Conservation (phyloP, 1,140 invertebrate species). For the Megalonaias nervosa region DNA sequence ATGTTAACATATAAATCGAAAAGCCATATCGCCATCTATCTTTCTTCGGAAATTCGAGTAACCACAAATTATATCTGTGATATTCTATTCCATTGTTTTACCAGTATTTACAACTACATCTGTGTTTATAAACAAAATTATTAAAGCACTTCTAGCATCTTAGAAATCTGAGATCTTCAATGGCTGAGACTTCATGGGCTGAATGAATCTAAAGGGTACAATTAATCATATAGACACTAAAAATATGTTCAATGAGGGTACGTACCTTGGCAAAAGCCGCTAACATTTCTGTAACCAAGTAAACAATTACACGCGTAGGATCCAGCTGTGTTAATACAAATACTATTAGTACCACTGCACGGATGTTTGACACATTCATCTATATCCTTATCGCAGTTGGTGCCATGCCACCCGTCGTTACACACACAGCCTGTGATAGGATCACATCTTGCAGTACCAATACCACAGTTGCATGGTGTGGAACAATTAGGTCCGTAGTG, state of each 20-base stretch:
- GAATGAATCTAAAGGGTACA: too few species aligned
- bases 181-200: too few species aligned
- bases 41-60: too few species aligned
- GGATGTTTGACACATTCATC: constrained; percentile 40
- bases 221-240: not conserved
- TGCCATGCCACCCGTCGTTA: constrained; percentile 46
- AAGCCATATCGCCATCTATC: too few species aligned
- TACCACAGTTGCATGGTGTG: constrained; percentile 40
- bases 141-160: too few species aligned
- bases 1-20: too few species aligned
- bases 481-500: constrained; percentile 45
- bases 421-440: constrained; percentile 48
- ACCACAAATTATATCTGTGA: too few species aligned
- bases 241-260: too few species aligned
- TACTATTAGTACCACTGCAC: constrained; percentile 15
- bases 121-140: too few species aligned
- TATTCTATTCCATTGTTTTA: too few species aligned
- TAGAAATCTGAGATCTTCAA: too few species aligned
- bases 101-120: too few species aligned
- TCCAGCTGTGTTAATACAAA: constrained; percentile 38
- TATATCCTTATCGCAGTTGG: constrained; percentile 46
- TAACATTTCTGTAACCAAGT: constrained; percentile 25
- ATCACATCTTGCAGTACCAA: constrained; percentile 36
- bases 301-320: constrained; percentile 41
- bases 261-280: constrained; percentile 29